phyloP scores from a whole-genome alignment of 2,797 vertebrate genomes.

The Lemur catta region DNA sequence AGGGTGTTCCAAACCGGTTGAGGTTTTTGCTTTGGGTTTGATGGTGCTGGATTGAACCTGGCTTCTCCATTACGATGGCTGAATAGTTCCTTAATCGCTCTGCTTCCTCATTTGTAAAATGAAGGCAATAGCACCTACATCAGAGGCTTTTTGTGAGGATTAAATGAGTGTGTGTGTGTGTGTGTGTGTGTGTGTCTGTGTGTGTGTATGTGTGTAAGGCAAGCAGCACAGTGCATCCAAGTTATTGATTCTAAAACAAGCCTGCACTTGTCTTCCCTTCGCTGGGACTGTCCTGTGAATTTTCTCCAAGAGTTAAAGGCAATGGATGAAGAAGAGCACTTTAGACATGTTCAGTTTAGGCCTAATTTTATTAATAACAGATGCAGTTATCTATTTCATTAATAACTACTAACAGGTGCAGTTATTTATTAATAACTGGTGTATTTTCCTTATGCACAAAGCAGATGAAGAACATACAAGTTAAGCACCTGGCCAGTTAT shows the following conservation, averaged over 20 bases:
- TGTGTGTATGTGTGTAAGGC: no score
- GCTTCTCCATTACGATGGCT: neutral
- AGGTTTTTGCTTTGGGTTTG: neutral
- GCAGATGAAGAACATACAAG: neutral
- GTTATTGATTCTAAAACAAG: constrained; percentile 40
- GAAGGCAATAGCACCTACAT: neutral
- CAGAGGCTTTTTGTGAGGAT: neutral
- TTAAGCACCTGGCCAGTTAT: neutral
- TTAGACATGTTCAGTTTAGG: neutral
- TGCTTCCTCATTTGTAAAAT: neutral
- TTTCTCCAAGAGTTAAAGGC: constrained; percentile 77
- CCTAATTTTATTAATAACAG: neutral
- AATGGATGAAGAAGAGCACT: neutral
- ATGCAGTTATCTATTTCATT: no score
- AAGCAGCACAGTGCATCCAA: no score
- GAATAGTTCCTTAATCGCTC: neutral
- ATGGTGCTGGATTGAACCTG: accelerated
- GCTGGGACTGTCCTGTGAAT: constrained; percentile 79
- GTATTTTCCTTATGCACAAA: neutral
- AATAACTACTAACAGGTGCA: no score
- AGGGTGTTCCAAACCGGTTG: accelerated
- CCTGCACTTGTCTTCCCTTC: constrained; percentile 83
- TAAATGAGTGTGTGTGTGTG: neutral
- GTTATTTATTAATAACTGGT: no score
- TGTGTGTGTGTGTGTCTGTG: neutral